Percentiles rank a stretch among this genome's conserved stretches.
These are phyloP conservation scores for Saccostrea glomerata DNA, from an alignment of 1,140 invertebrate genomes.

Conservation along the genomic window DNA sequence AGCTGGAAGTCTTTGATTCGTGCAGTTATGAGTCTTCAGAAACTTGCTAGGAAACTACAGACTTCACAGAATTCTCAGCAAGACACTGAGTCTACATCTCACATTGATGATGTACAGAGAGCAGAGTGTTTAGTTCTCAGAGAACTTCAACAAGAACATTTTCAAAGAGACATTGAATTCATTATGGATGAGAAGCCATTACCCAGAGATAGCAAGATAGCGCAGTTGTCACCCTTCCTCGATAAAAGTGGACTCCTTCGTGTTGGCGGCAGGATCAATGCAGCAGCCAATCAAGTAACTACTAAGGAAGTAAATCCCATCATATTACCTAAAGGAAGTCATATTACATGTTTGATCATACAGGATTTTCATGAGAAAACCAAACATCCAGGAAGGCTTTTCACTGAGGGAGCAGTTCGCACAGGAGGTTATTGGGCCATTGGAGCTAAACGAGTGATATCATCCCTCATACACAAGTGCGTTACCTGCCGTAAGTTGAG, in stretches of 20 bases:
- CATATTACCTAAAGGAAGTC: constrained; percentile 39
- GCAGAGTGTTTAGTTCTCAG: too few species aligned
- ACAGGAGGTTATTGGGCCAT: constrained; percentile 38
- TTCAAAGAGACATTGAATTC: too few species aligned
- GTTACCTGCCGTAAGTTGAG: constrained; percentile 36
- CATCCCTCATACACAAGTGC: constrained; percentile 46
- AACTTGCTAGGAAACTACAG: too few species aligned
- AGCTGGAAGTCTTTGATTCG: too few species aligned
- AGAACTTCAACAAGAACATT: too few species aligned
- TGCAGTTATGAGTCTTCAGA: too few species aligned
- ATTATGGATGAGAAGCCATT: too few species aligned
- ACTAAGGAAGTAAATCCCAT: constrained; percentile 40
- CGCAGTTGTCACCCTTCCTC: constrained; percentile 32
- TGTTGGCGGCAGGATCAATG: constrained; percentile 39
- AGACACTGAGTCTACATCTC: too few species aligned
- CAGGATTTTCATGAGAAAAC: constrained; percentile 34
- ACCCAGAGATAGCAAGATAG: not conserved
- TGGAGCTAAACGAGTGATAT: constrained; percentile 35
- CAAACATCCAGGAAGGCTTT: constrained; percentile 40
- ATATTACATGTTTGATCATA: constrained; percentile 33
- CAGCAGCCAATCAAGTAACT: not conserved
- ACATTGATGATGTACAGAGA: too few species aligned
- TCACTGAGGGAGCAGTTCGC: constrained; percentile 29
- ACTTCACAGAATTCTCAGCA: too few species aligned
- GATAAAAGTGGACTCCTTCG: constrained; percentile 31